Percentiles rank a stretch among this genome's conserved stretches.
Evolutionary conservation across 1,140 invertebrate species (phyloP).

Genomic region (Eurosta solidaginis): DNA sequence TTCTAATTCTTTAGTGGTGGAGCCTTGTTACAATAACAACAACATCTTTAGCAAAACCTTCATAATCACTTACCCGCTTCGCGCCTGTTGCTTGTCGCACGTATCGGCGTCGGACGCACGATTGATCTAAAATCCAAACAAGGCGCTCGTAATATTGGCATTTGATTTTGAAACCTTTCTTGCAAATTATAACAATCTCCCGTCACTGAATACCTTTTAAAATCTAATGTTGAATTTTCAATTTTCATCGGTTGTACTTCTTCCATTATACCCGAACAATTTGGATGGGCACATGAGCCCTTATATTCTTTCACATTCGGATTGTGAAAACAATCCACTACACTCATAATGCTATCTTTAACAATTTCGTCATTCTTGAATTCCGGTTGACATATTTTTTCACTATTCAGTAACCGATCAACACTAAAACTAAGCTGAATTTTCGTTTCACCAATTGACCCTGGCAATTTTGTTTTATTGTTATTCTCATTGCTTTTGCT

Average conservation of each 20-base stretch:
- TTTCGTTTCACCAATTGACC: conserved; percentile 42
- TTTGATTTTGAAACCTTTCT: neutral
- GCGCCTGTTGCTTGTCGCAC: conserved; percentile 33
- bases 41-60: too few relatives aligned
- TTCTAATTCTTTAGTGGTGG: too few relatives aligned
- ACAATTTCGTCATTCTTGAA: neutral
- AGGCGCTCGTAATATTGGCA: neutral
- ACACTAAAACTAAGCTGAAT: conserved; percentile 57
- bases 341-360: neutral
- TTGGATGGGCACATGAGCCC: conserved; percentile 10
- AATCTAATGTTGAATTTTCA: neutral
- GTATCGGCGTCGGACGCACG: conserved; percentile 48
- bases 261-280: neutral
- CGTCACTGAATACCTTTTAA: neutral
- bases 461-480: neutral
- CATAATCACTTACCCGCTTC: conserved; percentile 45
- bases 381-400: neutral
- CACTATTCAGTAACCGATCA: conserved; percentile 44
- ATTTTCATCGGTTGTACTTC: neutral
- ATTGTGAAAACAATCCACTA: conserved; percentile 4
- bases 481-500: conserved; percentile 22
- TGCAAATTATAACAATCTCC: neutral
- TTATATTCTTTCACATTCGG: neutral
- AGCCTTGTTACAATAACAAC: too few relatives aligned
- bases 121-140: conserved; percentile 54